Evolutionary conservation across 64 coral and sea anemone species (phyloP), one percentile per base, ranked within the genome.

Genomic region (Montipora sp.): DNA sequence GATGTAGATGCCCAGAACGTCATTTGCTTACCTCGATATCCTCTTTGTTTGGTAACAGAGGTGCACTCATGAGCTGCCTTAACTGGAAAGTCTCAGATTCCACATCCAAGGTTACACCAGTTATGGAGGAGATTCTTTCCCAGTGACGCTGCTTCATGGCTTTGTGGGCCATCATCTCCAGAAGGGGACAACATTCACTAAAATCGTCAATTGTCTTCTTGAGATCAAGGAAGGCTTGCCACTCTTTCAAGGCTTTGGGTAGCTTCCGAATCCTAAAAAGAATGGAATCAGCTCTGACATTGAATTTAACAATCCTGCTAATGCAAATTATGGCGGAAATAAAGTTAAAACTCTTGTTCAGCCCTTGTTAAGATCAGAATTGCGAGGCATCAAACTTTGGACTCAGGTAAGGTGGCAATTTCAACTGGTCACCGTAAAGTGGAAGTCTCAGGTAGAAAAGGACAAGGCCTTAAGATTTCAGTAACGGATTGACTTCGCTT

Each of bases 201-300:
- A 99, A 99, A 81, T 99, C 98, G 70, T 99, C 98, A 45, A 99
- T 99, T 12, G 98, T 99, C 80, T 99, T 96, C 94, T 99, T 99
- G 46, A 99, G 71, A 51, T 99, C 98, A 47, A 99, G 71, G 73
- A 99, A 99, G 51, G 98, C 98, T 81, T 99, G 98, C 98, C 98
- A 99, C 44, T 96, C 98, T 74, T 99, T 99, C 7, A 99, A 89
- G 2, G 94, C 98, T 67, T 99, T 99, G 12, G 98, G 98, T 13
- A 99, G 79, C 36, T 99, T 99, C 12, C 98, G 94, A 66, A 99
- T 99, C 75, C 98, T 98, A 65, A 23, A 2, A 58, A 69, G 57
- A 73, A 87, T 87, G 8, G 48, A 51, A 71, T 8, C 6, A 57
- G 53, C 53, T 57, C 6, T 57, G 6, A 57, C 7, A 3, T 68